Evolutionary conservation across 2,888 invertebrate species (phyloP), one percentile per base, ranked within the genome.

Genomic region (Habrosyne pyritoides): DNA sequence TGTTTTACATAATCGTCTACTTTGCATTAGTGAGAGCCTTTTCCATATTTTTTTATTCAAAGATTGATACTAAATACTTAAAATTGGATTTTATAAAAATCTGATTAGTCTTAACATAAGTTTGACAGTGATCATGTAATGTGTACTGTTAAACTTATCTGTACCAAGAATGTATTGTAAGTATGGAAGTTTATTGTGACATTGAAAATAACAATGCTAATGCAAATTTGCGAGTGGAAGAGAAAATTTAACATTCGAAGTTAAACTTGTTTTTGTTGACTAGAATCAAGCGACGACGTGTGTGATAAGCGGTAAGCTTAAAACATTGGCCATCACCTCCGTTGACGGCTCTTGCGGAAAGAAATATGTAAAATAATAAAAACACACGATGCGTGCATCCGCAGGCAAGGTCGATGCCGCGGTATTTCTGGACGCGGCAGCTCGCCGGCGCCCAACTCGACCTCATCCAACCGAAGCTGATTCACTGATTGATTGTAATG

Each of bases 381-480:
- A 87, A 87, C 86, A 88, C 73, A 74, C 71, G 75, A 75, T 81
- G 84, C 84, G 83, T 87, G 87, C 89, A 88, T 79, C 81, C 79
- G 73, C 75, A 86, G 78, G 77, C 90, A 91, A 91, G 89, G 91
- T 89, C 90, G 90, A 81, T 87, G 89, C 80, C 84, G 88, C 68
- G 82, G 81, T 90, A 90, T 91, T 90, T 90, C 81, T 79, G 88
- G 86, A 88, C 81, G 74, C 82, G 80, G 82, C 82, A 82, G 76
- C 78, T 74, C 72, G 72, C 69, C 73, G 66, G 56, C 72, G 64
- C 70, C 73, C 66, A 63, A 59, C 68, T 65, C 79, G 75, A 77
- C 81, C 79, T 81, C 80, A 76, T 73, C 75, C 76, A 71, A 69
- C 71, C 69, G 70, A 76, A 73, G 75, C 78, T 81, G 86, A 82